Conservation (phyloP, 2,888 invertebrate genomes). For the Stenichneumon culpator region DNA sequence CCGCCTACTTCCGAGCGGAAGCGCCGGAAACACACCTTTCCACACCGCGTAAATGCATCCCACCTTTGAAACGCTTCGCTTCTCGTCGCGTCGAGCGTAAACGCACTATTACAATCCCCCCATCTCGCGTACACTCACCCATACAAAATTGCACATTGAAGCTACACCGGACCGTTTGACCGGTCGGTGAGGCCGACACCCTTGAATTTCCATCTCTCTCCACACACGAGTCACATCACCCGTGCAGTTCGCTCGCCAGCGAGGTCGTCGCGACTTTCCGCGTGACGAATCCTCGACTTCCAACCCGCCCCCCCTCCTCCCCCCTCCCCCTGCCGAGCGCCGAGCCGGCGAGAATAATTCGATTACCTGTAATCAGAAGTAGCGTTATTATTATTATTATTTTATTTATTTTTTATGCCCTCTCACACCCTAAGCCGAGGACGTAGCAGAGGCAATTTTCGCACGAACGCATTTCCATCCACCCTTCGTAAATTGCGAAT, state of each 20-base stretch:
- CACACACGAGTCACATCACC: background rate
- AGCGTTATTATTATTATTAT: conserved; percentile 2
- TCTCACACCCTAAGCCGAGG: background rate
- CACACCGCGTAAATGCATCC: no score
- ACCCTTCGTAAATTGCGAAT: conserved; percentile 22
- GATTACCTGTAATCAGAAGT: conserved; percentile 56
- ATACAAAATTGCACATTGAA: no score
- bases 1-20: no score
- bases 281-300: no score
- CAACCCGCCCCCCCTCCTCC: no score
- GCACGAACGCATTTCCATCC: background rate
- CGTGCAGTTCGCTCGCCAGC: background rate
- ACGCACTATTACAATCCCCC: no score
- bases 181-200: conserved; percentile 18
- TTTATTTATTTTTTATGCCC: background rate
- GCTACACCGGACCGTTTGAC: background rate
- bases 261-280: conserved; percentile 33
- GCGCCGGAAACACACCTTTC: no score
- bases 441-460: background rate
- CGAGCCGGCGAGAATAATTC: conserved; percentile 47
- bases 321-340: background rate
- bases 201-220: conserved; percentile 20
- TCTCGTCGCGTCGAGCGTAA: no score
- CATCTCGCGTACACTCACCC: no score
- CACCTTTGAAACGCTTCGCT: no score